Evolutionary conservation across 2,888 invertebrate species (phyloP), one percentile per base, ranked within the genome.

Genomic region (Lasioglossum villosulum): DNA sequence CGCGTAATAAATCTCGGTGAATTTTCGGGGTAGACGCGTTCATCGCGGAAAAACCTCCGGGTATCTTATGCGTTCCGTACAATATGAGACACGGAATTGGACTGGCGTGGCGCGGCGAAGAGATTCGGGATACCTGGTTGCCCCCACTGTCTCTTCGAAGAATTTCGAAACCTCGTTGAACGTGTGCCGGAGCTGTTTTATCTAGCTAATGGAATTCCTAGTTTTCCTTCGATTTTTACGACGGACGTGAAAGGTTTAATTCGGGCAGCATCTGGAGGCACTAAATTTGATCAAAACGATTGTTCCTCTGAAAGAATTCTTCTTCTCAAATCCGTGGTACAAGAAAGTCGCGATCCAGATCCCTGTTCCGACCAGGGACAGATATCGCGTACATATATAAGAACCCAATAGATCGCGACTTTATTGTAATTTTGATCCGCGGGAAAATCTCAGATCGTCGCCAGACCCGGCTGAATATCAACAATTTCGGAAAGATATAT

Each of bases 1-100:
- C 42, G 75, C 52, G 52, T 16, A 45, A 75, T 89, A 89, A 88
- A 88, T 88, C 88, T 71, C 52, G n/a, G 0, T 48, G 14, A 79
- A 86, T 84, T 83, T 83, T 87, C 80, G 68, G 27, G 82, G 77
- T 63, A 3, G 42, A 52, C 42, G 42, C 48, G 68, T 68, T 52
- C 66, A 42, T 73, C 66, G 34, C 6, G 63, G 16, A 14, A 30
- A 63, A 63, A 63, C 63, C 63, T 63, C 6, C 6, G 66, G n/a
- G 30, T 66, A 23, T 70, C 39, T 70, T 37, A 70, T n/a, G 68
- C 68, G 68, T 37, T 37, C 23, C 37, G 68, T 39, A 16, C 12
- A 70, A 70, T 37, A 37, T 37, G 68, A 70, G 68, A 70, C 68
- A 19, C 19, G 68, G 68, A 37, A 70, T 70, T 70, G 37, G 68